Base-by-base conservation (phyloP, 2,888 invertebrate species). In the Brenthis daphne region DNA sequence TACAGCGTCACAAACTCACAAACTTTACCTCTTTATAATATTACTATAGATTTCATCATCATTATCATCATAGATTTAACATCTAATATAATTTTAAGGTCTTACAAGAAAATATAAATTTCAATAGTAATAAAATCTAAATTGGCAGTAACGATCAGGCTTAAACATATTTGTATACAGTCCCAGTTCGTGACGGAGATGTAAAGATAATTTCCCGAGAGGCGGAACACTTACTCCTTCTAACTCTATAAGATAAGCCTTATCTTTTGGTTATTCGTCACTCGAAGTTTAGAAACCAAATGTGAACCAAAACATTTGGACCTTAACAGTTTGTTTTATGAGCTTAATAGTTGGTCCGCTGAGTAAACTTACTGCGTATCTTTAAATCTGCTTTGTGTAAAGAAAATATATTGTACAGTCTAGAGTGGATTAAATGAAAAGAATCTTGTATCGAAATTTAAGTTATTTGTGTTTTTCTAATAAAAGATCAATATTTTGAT, bases 181-280 rank as follows among this genome's bases (percentile, higher is more conserved):
- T 37, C 54, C 43, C 48, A 58, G 24, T 58, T 58, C 60, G 61
- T 43, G 24, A 56, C 56, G 54, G 37, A 64, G 65, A 66, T 58
- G 64, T 48, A 50, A 61, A 60, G 55, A 53, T 71, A 71, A 73
- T 68, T 73, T 73, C 73, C 71, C 73, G 14, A 6, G 72, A 67
- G 71, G 58, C 61, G n/a, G 37, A 47, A 37, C 43, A 43, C 53
- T 63, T 51, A 37, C 53, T 8, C 51, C 37, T 54, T 54, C 63
- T 53, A 43, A 63, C 53, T 63, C 51, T 54, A 53, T 43, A 54
- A 54, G 54, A 53, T 50, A 60, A 60, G 60, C 48, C 29, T 33
- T 60, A 60, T 60, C 60, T 50, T 43, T 43, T 11, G 60, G 29
- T 50, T 60, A 60, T 33, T 50, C 60, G 33, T 60, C 60, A 33